phyloP scores from a whole-genome alignment of 37 sponge, comb jelly and placozoan genomes.

The Cliona cf. orientalis region DNA sequence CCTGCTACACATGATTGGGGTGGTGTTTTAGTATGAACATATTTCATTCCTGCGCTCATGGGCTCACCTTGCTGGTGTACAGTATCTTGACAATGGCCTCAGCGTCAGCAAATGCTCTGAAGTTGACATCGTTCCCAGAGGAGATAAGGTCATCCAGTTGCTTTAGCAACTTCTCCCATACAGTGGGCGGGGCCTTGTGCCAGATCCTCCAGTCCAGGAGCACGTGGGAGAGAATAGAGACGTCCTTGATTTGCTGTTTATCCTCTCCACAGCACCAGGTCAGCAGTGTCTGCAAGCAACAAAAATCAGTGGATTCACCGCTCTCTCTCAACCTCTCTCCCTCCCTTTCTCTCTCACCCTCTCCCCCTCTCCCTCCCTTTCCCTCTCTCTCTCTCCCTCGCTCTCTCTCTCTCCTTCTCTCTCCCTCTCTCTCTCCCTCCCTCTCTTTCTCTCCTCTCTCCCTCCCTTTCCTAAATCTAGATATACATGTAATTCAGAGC shows the following conservation, averaged over 20 bases:
- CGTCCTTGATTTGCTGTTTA: conserved; percentile 33
- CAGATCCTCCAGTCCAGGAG: conserved; percentile 94
- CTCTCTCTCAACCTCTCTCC: too few relatives aligned
- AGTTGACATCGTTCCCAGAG: conserved; percentile 25
- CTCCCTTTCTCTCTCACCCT: too few relatives aligned
- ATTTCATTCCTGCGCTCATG: too few relatives aligned
- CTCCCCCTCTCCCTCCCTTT: too few relatives aligned
- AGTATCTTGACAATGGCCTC: conserved; percentile 56
- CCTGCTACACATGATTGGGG: background rate
- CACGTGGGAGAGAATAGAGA: conserved; percentile 73
- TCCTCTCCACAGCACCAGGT: conserved; percentile 76
- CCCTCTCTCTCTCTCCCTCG: too few relatives aligned
- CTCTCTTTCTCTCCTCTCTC: too few relatives aligned
- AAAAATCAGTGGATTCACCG: background rate
- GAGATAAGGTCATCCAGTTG: conserved; percentile 44
- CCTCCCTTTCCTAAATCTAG: background rate
- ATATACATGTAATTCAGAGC: background rate
- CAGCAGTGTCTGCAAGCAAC: conserved; percentile 52
- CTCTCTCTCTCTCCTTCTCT: too few relatives aligned
- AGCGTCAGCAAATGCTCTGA: conserved; percentile 27
- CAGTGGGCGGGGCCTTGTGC: conserved; percentile 63
- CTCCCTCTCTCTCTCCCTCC: too few relatives aligned
- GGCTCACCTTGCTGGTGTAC: conserved; percentile 66
- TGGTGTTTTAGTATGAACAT: too few relatives aligned
- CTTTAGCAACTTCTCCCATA: conserved; percentile 57